phyloP scores from a whole-genome alignment of 2,888 invertebrate genomes.

The Philonicus albiceps region DNA sequence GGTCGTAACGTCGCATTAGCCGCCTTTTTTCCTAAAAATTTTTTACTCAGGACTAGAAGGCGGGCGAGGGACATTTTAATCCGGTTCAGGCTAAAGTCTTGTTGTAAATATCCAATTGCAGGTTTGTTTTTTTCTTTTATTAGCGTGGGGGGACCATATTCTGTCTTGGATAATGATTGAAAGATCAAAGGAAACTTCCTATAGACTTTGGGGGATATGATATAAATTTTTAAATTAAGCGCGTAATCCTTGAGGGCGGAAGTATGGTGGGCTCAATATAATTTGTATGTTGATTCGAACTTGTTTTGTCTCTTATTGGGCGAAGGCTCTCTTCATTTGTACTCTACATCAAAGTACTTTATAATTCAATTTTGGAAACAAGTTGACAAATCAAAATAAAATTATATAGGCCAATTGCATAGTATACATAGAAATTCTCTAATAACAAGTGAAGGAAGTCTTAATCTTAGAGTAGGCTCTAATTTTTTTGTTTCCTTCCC shows the following conservation, averaged over 20 bases:
- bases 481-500: too few relatives aligned
- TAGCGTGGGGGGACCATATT: not conserved
- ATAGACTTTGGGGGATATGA: not conserved
- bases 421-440: too few relatives aligned
- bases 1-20: not conserved
- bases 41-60: not conserved
- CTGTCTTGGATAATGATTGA: not conserved
- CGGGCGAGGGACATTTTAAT: not conserved
- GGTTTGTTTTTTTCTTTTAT: not conserved
- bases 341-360: not conserved
- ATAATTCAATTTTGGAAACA: not conserved
- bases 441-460: too few relatives aligned
- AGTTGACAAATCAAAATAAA: not conserved
- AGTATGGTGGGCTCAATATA: not conserved
- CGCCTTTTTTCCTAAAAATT: not conserved
- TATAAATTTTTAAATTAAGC: not conserved
- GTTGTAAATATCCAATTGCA: not conserved
- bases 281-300: not conserved
- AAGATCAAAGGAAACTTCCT: not conserved
- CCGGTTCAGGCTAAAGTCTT: not conserved
- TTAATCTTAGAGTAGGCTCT: too few relatives aligned
- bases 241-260: not conserved
- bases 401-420: too few relatives aligned
- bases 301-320: not conserved
- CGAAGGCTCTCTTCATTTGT: not conserved